These are phyloP conservation scores for Semotilus atromaculatus DNA, from an alignment of 2,797 vertebrate genomes.

Conservation along the genomic window DNA sequence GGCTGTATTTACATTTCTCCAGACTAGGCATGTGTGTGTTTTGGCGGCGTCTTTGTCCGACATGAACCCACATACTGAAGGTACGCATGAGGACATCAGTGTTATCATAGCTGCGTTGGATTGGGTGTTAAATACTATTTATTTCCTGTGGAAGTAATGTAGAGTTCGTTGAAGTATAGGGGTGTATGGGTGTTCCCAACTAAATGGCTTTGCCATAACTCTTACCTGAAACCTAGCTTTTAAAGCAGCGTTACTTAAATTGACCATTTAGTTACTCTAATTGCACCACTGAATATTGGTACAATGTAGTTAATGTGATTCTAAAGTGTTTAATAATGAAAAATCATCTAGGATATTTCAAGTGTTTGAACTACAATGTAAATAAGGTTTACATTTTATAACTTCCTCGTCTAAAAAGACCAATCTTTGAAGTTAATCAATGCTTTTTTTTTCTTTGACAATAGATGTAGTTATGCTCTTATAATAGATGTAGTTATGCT, in stretches of 20 bases:
- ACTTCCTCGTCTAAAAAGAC: not conserved
- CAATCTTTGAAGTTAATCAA: not conserved
- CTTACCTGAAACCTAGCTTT: not conserved
- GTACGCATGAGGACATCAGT: constrained; percentile 18
- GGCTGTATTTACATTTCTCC: constrained; percentile 25
- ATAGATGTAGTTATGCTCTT: not conserved
- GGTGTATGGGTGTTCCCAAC: not conserved
- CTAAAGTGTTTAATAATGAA: not conserved
- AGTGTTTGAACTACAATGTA: not conserved
- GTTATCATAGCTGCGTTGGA: constrained; percentile 27
- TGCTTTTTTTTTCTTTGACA: not conserved
- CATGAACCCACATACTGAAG: constrained; percentile 38
- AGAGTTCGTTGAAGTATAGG: not conserved
- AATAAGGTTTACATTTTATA: not conserved
- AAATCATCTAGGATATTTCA: not conserved
- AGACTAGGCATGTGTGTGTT: constrained; percentile 43
- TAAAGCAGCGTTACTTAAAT: not conserved
- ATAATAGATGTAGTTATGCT: no score
- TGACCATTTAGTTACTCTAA: not conserved
- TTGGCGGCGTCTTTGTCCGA: constrained; percentile 45
- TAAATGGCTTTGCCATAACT: not conserved
- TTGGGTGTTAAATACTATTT: constrained; percentile 16
- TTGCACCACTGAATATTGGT: not conserved
- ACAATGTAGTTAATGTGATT: not conserved
- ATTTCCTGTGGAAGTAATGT: constrained; percentile 14